phyloP scores from a whole-genome alignment of 2,888 invertebrate genomes.

The Ennomos erosarius region DNA sequence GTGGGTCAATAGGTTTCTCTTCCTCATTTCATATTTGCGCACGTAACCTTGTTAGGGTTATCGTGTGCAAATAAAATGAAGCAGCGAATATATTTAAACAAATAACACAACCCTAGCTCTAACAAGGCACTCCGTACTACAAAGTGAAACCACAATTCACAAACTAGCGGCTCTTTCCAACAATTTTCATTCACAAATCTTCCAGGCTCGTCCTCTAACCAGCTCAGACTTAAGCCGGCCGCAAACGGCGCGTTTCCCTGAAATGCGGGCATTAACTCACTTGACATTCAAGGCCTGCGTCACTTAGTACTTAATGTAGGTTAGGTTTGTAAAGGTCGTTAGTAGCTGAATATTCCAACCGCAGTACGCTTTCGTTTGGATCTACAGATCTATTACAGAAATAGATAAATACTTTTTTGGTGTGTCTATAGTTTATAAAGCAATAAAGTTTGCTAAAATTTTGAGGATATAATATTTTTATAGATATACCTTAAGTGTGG shows the following conservation, averaged over 20 bases:
- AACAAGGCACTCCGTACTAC: constrained; percentile 12
- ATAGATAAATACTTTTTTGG: neutral
- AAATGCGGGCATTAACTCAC: constrained; percentile 34
- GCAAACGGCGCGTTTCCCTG: constrained; percentile 29
- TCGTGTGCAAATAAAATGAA: neutral
- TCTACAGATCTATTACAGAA: constrained; percentile 1
- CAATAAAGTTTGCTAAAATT: no score
- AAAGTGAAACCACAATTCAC: constrained; percentile 33
- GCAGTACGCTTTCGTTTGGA: neutral
- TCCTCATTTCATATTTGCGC: no score
- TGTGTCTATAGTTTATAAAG: no score
- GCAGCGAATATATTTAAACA: neutral
- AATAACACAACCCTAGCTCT: constrained; percentile 3
- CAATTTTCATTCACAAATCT: constrained; percentile 39
- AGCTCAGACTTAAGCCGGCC: constrained; percentile 7
- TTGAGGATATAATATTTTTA: no score
- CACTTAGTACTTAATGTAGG: constrained; percentile 31
- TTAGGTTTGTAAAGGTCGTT: constrained; percentile 15
- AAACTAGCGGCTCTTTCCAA: constrained; percentile 31
- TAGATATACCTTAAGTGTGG: no score
- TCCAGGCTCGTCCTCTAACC: constrained; percentile 14
- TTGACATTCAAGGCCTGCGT: constrained; percentile 39
- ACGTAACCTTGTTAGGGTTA: no score
- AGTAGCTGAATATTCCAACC: constrained; percentile 10
- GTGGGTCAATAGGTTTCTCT: no score